A percentile compares a stretch with the other conserved stretches of the same genome.
These are phyloP conservation scores for Antennarius striatus DNA, from an alignment of 2,113 vertebrate genomes.

Conservation along the genomic window DNA sequence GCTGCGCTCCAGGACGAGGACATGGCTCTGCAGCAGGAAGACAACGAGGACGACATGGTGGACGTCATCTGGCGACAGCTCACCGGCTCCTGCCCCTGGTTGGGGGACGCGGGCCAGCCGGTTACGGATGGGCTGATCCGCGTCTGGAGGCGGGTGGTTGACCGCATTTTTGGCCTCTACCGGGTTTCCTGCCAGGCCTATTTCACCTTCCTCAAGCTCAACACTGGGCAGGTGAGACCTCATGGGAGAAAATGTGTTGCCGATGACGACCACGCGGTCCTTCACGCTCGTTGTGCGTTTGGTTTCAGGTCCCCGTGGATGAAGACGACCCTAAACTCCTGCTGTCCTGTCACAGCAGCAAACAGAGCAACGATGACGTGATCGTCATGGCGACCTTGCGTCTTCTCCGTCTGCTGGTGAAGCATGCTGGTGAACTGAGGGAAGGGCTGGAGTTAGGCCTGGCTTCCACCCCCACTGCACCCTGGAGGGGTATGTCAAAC, in stretches of 20 bases:
- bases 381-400: slow-evolving; percentile 98
- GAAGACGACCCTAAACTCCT: slow-evolving; percentile 91
- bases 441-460: slow-evolving; percentile 93
- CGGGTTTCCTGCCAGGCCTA: slow-evolving; percentile 95
- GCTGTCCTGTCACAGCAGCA: slow-evolving; percentile 81
- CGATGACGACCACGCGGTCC: neutral
- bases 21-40: slow-evolving; percentile 93
- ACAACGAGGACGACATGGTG: slow-evolving; percentile 94
- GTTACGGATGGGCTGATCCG: slow-evolving; percentile 92
- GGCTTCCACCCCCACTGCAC: slow-evolving; percentile 94
- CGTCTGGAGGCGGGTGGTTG: slow-evolving; percentile 95
- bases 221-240: slow-evolving; percentile 88
- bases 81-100: slow-evolving; percentile 90
- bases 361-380: slow-evolving; percentile 96
- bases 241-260: no score
- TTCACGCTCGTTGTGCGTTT: neutral
- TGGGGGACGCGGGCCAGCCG: slow-evolving; percentile 88
- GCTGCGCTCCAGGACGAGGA: slow-evolving; percentile 89
- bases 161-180: slow-evolving; percentile 96
- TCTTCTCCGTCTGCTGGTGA: slow-evolving; percentile 90
- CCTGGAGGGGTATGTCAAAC: slow-evolving; percentile 88
- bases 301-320: slow-evolving; percentile 84
- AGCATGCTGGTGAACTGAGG: slow-evolving; percentile 95
- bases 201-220: slow-evolving; percentile 97
- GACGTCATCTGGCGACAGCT: slow-evolving; percentile 96